Conservation (phyloP, 2,888 invertebrate species). For the Hermaeophaga mercurialis region DNA sequence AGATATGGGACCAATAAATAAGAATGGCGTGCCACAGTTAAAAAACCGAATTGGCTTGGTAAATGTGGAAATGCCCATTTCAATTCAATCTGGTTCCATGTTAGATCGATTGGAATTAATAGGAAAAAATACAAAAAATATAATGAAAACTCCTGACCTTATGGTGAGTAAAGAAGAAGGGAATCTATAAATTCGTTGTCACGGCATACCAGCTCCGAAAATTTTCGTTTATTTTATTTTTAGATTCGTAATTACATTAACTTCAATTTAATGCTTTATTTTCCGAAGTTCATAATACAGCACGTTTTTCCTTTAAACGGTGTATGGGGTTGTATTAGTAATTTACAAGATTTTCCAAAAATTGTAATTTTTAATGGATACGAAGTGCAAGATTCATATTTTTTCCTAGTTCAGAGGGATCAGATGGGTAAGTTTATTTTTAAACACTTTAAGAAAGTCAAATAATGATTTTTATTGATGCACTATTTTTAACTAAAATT, state of each 20-base stretch:
- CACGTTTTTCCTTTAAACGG: constrained; percentile 5
- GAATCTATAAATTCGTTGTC: too few relatives aligned
- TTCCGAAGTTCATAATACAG: constrained; percentile 3
- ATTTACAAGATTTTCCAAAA: constrained; percentile 14
- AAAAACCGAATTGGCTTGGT: constrained; percentile 15
- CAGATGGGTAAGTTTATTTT: constrained; percentile 22
- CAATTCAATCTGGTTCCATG: background rate
- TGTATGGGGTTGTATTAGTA: constrained; percentile 2
- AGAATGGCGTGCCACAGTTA: constrained; percentile 16
- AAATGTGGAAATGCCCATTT: constrained; percentile 7
- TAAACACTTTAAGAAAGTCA: too few relatives aligned
- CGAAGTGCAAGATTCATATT: constrained; percentile 10
- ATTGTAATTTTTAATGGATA: constrained; percentile 12
- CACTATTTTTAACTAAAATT: too few relatives aligned
- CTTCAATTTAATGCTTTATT: constrained; percentile 6
- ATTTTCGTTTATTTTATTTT: background rate
- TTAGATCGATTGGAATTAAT: background rate
- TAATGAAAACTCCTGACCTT: constrained; percentile 4
- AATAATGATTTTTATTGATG: too few relatives aligned
- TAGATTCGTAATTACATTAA: constrained; percentile 12
- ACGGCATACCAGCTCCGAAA: too few relatives aligned
- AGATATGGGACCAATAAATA: constrained; percentile 9
- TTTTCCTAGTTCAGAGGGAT: constrained; percentile 12
- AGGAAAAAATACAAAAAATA: constrained; percentile 1
- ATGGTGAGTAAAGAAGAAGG: constrained; percentile 3